Conservation (phyloP, 2,797 vertebrate species). For the Glyptemys insculpta region DNA sequence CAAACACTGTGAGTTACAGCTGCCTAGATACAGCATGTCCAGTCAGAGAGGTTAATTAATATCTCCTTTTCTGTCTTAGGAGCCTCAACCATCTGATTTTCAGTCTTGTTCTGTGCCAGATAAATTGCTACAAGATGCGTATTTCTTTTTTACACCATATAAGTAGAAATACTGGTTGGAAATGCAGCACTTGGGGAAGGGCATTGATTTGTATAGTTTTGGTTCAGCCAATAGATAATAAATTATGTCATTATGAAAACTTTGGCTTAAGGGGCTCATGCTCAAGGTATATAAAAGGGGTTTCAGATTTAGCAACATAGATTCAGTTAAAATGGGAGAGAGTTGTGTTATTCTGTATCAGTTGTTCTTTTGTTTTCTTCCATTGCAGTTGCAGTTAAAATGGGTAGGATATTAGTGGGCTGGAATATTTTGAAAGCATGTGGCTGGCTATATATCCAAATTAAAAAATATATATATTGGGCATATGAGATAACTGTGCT, state of each 20-base stretch:
- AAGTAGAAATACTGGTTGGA: background rate
- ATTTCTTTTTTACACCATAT: background rate
- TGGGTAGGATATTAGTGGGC: background rate
- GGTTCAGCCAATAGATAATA: background rate
- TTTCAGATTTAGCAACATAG: background rate
- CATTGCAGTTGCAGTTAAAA: background rate
- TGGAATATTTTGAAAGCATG: background rate
- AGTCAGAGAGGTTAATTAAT: slow-evolving; percentile 48
- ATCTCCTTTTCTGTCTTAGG: background rate
- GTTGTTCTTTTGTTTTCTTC: background rate
- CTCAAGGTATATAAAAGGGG: background rate
- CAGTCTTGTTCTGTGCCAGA: background rate
- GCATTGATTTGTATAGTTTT: background rate
- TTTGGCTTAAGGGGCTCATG: background rate
- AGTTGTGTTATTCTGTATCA: background rate
- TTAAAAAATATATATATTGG: background rate
- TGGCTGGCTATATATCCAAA: background rate
- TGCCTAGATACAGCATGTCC: slow-evolving; percentile 13
- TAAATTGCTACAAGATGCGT: background rate
- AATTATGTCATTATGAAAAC: background rate
- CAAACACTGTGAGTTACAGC: background rate
- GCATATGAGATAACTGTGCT: background rate
- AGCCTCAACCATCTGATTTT: background rate
- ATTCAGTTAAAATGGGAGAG: background rate
- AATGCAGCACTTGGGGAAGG: background rate